Base-by-base conservation (phyloP, 2,888 invertebrate genomes). In the Brenthis ino region DNA sequence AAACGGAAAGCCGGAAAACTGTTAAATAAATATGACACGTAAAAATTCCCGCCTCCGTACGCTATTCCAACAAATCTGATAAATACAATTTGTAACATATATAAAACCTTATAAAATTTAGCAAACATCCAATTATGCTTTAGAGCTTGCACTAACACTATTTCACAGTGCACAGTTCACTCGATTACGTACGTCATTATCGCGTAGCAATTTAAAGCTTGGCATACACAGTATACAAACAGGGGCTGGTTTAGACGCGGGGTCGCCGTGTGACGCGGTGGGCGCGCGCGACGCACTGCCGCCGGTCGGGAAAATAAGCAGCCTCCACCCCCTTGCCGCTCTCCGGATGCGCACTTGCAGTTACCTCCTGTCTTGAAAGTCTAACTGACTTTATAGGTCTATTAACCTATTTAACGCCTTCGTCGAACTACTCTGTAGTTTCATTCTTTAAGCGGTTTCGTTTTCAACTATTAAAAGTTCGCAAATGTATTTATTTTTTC, bases 281-380 rank as follows among this genome's bases (percentile, higher is more conserved):
- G 75, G 77, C 77, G 78, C 88, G 83, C 85, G 82, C 79, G 84
- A 88, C 90, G 86, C 86, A 91, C 92, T 91, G 89, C 85, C 88
- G 89, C 84, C 84, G 76, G 78, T 71, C 75, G 80, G 86, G 81
- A 86, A 86, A 88, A 82, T 82, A 77, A 77, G 84, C 91, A 91
- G 92, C 89, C 90, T 92, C 91, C 86, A 80, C 87, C 85, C 83
- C 82, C 74, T 43, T 70, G 73, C 74, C 79, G 73, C 72, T 75
- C 78, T 75, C 79, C 79, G 79, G 84, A 87, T 90, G 89, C 89
- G 89, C 89, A 86, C 83, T 89, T 90, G 86, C 89, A 90, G 81
- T 85, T 77, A 73, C 80, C 79, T 82, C 82, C 82, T 83, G 82
- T 81, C 82, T 77, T 80, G 68, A 69, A 73, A 74, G 74, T 74